These are phyloP conservation scores for Aplidium turbinatum DNA, from an alignment of 23 tunicate species.

Conservation along the genomic window DNA sequence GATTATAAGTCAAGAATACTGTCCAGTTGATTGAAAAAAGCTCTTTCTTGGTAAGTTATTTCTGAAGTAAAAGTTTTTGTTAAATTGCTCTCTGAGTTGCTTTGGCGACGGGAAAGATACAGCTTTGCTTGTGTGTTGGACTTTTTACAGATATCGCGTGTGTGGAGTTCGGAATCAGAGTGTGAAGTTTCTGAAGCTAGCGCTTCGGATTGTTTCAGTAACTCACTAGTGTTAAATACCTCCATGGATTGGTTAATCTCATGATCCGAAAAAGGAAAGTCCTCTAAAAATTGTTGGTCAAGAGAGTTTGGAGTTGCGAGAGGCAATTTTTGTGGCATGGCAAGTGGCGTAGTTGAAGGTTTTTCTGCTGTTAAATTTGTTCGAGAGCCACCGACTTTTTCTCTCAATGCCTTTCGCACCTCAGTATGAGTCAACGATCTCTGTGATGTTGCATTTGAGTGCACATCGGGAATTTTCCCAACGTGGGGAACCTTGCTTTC, in stretches of 20 bases:
- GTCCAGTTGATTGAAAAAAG: conserved; percentile 11
- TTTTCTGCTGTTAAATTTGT: neutral
- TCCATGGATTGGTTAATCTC: neutral
- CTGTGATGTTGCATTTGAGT: neutral
- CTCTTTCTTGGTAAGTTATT: too few species aligned
- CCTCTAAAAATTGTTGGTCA: conserved; percentile 24
- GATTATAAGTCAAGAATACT: conserved; percentile 4
- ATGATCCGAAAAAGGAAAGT: neutral
- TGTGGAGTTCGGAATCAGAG: conserved; percentile 32
- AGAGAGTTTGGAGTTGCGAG: conserved; percentile 21
- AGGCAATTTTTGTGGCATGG: conserved; percentile 1
- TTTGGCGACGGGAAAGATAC: neutral
- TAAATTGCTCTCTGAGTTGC: conserved; percentile 9
- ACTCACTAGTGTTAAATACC: neutral
- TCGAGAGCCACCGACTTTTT: neutral
- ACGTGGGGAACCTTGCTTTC: too few species aligned
- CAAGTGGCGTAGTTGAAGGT: too few species aligned
- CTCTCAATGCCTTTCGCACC: conserved; percentile 15
- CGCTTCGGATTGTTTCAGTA: neutral
- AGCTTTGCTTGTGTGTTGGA: neutral
- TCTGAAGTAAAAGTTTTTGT: neutral
- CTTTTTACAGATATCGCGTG: neutral
- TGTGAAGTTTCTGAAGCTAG: conserved; percentile 8
- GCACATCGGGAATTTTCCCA: neutral
- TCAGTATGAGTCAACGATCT: neutral